Evolutionary conservation across 1,140 invertebrate genomes (phyloP), one percentile per base, ranked within the genome.

Genomic region (Neodiprion virginianus): DNA sequence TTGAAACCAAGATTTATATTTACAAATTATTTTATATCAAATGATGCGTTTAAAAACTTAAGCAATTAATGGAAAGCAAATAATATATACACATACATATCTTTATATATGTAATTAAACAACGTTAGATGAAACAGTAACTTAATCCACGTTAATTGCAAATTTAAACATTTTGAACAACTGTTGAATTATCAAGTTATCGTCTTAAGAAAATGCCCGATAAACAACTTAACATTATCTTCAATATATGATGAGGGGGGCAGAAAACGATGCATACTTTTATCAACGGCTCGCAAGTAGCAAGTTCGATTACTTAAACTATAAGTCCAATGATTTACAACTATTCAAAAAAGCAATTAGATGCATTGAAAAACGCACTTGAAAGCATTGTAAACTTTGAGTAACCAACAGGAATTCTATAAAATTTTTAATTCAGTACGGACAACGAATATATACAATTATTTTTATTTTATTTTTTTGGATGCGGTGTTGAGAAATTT

Each of bases 31-130:
- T 75, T 23, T 17, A 69, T 69, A 69, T 23, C 40, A 47, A 69
- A 69, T 47, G 67, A 21, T 21, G 21, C 11, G 23, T 69, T 78
- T 78, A 75, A 72, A 72, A 75, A 75, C 69, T 75, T 75, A 75
- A 71, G 72, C 79, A n/a, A 68, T 82, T 81, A 78, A 78, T 81
- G 76, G 75, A 80, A 83, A 82, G 75, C 74, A 69, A 71, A 11
- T 49, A 40, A 66, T 77, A 81, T 69, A 47, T 17, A 65, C 17
- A 65, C 21, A 69, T 47, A 69, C 21, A 69, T 69, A 17, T 21
- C 3, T 23, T 69, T 67, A 73, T 72, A 49, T 14, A 48, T 75
- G 72, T 72, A 50, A 69, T 68, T 72, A 72, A 17, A 67, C 47
- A 61, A 61, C 53, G 53, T 61, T 61, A 61, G 53, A 61, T 61